phyloP scores from a whole-genome alignment of 1,140 invertebrate genomes.

The Drosophila pachea region DNA sequence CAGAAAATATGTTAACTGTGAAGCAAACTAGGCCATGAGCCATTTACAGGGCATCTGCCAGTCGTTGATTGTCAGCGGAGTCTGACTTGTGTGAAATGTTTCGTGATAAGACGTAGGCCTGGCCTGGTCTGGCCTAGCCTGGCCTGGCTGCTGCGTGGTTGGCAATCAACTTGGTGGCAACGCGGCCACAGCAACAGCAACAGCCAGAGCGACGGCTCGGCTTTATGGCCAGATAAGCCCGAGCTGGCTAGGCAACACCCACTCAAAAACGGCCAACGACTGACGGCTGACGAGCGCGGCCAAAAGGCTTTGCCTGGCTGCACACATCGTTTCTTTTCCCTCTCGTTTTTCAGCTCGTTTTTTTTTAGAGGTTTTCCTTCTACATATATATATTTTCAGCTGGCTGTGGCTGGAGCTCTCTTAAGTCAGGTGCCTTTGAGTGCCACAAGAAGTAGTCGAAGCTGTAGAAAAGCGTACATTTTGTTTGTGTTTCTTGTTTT shows the following conservation, averaged over 20 bases:
- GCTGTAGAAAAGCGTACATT: constrained; percentile 55
- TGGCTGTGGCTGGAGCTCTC: constrained; percentile 67
- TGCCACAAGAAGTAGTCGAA: not conserved
- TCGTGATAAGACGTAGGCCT: constrained; percentile 74
- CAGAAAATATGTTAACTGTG: constrained; percentile 9
- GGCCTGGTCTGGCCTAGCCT: constrained; percentile 26
- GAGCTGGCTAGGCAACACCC: constrained; percentile 57
- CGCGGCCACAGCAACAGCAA: constrained; percentile 26
- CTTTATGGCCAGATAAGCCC: constrained; percentile 38
- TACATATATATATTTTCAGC: constrained; percentile 41
- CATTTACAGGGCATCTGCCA: not conserved
- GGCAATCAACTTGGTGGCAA: constrained; percentile 26
- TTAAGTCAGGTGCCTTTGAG: constrained; percentile 61
- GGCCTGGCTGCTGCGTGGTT: constrained; percentile 58
- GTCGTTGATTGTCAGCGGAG: not conserved
- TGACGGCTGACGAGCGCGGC: constrained; percentile 21
- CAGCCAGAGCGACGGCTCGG: constrained; percentile 24
- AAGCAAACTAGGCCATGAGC: not conserved
- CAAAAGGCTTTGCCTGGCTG: constrained; percentile 25
- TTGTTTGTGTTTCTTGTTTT: constrained; percentile 35
- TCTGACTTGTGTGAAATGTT: constrained; percentile 27
- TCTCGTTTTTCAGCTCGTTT: too few species aligned
- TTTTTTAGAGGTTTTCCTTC: not conserved
- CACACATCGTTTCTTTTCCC: constrained; percentile 23
- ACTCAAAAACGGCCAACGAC: constrained; percentile 32